phyloP scores from a whole-genome alignment of 2,113 vertebrate genomes.

The Natator depressus region DNA sequence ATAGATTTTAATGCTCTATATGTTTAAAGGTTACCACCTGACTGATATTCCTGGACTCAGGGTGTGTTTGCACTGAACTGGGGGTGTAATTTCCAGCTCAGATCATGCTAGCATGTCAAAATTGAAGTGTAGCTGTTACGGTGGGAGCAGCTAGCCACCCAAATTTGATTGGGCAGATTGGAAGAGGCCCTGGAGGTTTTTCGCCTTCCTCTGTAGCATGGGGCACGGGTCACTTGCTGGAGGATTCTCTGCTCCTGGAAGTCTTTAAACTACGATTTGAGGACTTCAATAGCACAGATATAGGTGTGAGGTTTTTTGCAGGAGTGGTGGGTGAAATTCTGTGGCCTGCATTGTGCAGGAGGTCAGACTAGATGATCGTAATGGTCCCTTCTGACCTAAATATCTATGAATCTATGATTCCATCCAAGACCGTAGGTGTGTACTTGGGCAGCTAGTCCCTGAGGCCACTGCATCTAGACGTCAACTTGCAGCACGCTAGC shows the following conservation, averaged over 20 bases:
- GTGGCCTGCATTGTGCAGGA: too few species aligned
- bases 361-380: too few species aligned
- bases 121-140: background rate
- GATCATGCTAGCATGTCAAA: background rate
- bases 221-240: too few species aligned
- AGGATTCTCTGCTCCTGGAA: too few species aligned
- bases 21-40: fast-evolving
- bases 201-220: too few species aligned
- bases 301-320: too few species aligned
- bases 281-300: too few species aligned
- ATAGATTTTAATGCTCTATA: fast-evolving
- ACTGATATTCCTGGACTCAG: fast-evolving
- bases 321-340: too few species aligned
- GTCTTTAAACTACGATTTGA: too few species aligned
- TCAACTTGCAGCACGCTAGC: background rate
- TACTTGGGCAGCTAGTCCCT: background rate
- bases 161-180: background rate
- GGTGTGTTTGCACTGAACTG: too few species aligned
- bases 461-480: background rate
- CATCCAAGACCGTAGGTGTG: background rate
- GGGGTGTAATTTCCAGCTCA: background rate
- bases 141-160: background rate
- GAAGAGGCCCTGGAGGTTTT: too few species aligned
- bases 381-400: too few species aligned
- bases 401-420: background rate